A percentile compares a stretch with the other conserved stretches of the same genome.
Conservation (phyloP, 53 echinoderm and acorn worm genomes). For the Mesocentrotus franciscanus region DNA sequence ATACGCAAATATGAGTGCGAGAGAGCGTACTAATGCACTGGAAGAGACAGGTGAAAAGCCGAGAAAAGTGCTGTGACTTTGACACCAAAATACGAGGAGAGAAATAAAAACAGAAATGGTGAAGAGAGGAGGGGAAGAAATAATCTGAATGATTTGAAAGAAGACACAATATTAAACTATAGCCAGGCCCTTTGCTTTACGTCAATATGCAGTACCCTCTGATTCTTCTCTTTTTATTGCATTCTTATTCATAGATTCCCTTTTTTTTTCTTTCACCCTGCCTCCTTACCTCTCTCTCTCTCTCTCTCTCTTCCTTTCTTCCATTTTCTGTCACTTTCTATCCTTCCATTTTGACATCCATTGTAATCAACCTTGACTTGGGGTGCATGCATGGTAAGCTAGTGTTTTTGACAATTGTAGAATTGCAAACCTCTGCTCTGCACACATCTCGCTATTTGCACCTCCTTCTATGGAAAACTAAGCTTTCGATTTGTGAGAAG, state of each 20-base stretch:
- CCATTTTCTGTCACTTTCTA: neutral
- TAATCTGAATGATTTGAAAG: neutral
- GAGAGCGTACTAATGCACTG: neutral
- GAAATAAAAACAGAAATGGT: neutral
- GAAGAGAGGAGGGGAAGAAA: neutral
- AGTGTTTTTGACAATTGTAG: neutral
- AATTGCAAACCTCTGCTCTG: neutral
- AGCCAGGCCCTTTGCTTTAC: neutral
- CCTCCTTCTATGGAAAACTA: neutral
- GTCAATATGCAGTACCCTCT: neutral
- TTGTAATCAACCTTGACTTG: conserved; percentile 15
- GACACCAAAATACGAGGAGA: neutral
- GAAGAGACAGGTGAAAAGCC: neutral
- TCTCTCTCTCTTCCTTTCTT: neutral
- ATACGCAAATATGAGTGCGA: neutral
- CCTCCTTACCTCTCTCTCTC: neutral
- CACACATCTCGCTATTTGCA: neutral
- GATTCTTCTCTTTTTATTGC: neutral
- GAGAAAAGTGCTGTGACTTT: conserved; percentile 43
- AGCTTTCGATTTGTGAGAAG: neutral
- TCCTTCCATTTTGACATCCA: neutral
- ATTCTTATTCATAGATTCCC: neutral
- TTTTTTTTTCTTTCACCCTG: no score
- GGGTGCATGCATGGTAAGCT: conserved; percentile 19
- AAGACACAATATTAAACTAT: neutral